Percentiles rank a stretch among this genome's conserved stretches.
Conservation (phyloP, 2,113 vertebrate species). For the Cygnus atratus region DNA sequence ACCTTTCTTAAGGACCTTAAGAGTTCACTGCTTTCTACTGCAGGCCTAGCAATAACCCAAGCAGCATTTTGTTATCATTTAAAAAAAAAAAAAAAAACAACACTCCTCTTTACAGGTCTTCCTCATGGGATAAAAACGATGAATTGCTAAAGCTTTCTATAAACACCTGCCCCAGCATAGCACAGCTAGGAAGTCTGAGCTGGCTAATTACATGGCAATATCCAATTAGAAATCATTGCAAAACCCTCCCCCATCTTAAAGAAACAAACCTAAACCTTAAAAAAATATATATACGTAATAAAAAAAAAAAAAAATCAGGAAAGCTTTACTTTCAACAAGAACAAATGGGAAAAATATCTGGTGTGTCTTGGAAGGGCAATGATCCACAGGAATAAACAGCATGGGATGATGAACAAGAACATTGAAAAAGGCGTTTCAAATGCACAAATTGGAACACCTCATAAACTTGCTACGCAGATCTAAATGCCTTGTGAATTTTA, state of each 20-base stretch:
- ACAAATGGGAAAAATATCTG: not conserved
- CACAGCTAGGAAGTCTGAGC: not conserved
- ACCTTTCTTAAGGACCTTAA: not conserved
- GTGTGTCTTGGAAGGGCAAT: not conserved
- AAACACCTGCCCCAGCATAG: not conserved
- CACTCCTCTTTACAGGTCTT: not conserved
- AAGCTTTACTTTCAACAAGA: not conserved
- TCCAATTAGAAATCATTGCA: not conserved
- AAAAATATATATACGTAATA: no score
- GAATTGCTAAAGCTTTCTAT: not conserved
- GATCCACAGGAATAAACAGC: not conserved
- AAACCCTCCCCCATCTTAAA: not conserved
- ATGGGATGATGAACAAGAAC: not conserved
- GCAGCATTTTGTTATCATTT: not conserved
- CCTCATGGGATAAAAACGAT: not conserved
- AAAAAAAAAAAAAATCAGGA: not conserved
- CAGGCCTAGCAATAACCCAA: not conserved
- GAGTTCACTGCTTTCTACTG: not conserved
- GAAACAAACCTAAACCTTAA: not conserved
- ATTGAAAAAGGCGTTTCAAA: not conserved
- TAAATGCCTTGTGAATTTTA: not conserved
- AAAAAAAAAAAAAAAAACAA: not conserved
- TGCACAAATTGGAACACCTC: not conserved
- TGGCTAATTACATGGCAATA: not conserved
- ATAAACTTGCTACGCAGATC: not conserved